Percentiles rank a stretch among this genome's conserved stretches.
phyloP scores from a whole-genome alignment of 2,888 invertebrate genomes.

The Tetanocera ferruginea region DNA sequence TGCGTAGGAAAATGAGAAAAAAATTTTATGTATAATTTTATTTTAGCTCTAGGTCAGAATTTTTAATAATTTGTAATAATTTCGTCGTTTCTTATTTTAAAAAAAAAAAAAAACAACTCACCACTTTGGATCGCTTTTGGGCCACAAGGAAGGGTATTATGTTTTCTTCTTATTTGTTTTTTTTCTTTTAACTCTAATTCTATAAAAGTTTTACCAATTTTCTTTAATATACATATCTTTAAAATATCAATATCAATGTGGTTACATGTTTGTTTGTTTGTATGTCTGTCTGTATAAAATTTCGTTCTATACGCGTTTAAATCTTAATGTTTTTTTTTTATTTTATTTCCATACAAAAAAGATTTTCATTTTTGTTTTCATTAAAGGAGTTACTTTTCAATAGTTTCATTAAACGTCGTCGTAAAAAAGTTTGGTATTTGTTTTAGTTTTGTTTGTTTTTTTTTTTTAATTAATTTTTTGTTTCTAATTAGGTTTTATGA shows the following conservation, averaged over 20 bases:
- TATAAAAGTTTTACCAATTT: neutral
- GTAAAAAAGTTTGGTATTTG: slow-evolving; percentile 30
- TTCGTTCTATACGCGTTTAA: slow-evolving; percentile 25
- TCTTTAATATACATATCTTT: slow-evolving; percentile 3
- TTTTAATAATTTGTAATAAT: too few relatives aligned
- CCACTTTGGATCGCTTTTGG: too few relatives aligned
- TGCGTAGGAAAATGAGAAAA: too few relatives aligned
- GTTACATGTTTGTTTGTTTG: slow-evolving; percentile 27
- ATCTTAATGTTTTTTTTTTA: slow-evolving; percentile 15
- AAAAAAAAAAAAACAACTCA: too few relatives aligned
- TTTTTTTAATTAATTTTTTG: neutral
- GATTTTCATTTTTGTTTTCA: slow-evolving; percentile 29
- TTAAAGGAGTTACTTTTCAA: slow-evolving; percentile 29
- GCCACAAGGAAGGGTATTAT: too few relatives aligned
- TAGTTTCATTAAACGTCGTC: slow-evolving; percentile 45
- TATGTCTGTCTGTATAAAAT: slow-evolving; percentile 11
- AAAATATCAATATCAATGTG: slow-evolving; percentile 29
- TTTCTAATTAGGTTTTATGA: neutral
- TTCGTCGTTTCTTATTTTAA: too few relatives aligned
- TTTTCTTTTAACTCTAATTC: too few relatives aligned
- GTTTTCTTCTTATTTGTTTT: too few relatives aligned
- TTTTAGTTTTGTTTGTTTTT: neutral
- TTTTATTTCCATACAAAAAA: slow-evolving; percentile 40
- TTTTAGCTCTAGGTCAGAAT: too few relatives aligned
- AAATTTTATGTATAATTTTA: too few relatives aligned